Conservation (phyloP, 2,888 invertebrate genomes). For the Phymatocera aterrima region DNA sequence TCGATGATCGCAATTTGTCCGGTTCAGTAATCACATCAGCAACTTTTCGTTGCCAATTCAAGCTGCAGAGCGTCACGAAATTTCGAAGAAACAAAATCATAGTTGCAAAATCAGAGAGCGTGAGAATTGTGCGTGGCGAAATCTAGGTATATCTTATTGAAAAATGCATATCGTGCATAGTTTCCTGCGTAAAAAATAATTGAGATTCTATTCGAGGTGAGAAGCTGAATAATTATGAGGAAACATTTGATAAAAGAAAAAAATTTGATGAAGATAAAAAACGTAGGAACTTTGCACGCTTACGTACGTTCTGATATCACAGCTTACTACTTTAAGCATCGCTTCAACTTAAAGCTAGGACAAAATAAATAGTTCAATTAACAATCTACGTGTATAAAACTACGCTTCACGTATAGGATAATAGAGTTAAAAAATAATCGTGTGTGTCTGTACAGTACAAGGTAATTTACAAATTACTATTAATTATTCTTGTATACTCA, state of each 20-base stretch:
- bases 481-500: neutral
- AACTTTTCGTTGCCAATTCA: too few relatives aligned
- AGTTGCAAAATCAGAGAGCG: too few relatives aligned
- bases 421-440: neutral
- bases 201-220: slow-evolving; percentile 17
- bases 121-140: too few relatives aligned
- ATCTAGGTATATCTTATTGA: too few relatives aligned
- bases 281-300: slow-evolving; percentile 71
- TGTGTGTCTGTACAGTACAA: neutral
- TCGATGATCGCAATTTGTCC: too few relatives aligned
- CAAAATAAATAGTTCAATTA: slow-evolving; percentile 66
- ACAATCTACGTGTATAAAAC: neutral
- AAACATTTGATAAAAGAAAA: neutral
- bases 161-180: neutral
- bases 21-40: too few relatives aligned
- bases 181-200: neutral
- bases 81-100: too few relatives aligned
- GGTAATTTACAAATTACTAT: slow-evolving; percentile 20
- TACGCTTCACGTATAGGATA: neutral
- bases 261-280: slow-evolving; percentile 54
- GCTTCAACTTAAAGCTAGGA: slow-evolving; percentile 63
- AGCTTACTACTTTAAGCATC: slow-evolving; percentile 70
- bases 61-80: too few relatives aligned
- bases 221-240: neutral
- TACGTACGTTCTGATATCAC: slow-evolving; percentile 72